These are phyloP conservation scores for Neodiprion lecontei DNA, from an alignment of 1,140 invertebrate genomes.

Conservation along the genomic window DNA sequence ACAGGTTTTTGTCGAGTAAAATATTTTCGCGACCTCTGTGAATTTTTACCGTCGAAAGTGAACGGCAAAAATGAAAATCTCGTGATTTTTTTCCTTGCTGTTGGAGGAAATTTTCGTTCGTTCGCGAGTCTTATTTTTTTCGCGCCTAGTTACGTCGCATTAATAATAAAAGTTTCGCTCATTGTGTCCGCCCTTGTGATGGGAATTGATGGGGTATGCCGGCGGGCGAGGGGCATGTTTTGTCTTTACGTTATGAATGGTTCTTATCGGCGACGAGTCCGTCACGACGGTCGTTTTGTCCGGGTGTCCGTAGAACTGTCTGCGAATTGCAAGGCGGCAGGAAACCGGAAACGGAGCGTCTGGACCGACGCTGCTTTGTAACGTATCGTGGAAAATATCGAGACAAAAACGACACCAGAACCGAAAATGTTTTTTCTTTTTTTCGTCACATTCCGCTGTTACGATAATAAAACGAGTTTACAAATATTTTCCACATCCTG, in stretches of 20 bases:
- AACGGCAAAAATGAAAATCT: too few species aligned
- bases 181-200: background rate
- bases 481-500: too few species aligned
- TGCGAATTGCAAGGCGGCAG: conserved; percentile 57
- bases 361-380: conserved; percentile 37
- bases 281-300: conserved; percentile 52
- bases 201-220: conserved; percentile 15
- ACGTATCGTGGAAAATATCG: background rate
- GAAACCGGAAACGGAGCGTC: conserved; percentile 54
- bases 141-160: too few species aligned
- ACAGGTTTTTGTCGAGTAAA: too few species aligned
- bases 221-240: conserved; percentile 43
- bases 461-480: too few species aligned
- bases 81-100: too few species aligned
- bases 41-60: too few species aligned
- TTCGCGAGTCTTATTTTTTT: too few species aligned
- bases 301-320: conserved; percentile 46
- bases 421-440: too few species aligned
- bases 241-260: conserved; percentile 59
- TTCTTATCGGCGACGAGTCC: conserved; percentile 58
- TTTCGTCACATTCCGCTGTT: too few species aligned
- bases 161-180: background rate
- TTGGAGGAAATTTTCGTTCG: too few species aligned
- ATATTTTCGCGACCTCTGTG: too few species aligned
- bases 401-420: background rate